Base-by-base conservation (phyloP, 1,140 invertebrate species). In the Apocrypta bakeri region DNA sequence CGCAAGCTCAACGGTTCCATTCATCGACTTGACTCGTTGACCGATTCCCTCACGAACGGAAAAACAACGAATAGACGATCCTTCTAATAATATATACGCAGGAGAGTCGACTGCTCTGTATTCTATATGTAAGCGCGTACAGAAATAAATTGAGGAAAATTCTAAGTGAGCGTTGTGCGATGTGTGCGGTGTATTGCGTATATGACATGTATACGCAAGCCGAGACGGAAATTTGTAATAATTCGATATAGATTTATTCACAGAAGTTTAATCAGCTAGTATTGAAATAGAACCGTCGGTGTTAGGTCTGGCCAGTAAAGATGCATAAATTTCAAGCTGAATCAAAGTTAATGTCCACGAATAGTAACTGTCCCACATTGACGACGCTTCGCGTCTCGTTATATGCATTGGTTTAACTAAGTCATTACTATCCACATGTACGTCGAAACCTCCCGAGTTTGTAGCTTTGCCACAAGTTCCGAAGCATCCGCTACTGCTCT, bases 71-170 rank as follows among this genome's bases (percentile, higher is more conserved):
- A 75, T 64, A 64, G 31, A 17, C 33, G 61, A 7, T 3, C 2
- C 21, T 25, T 79, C 77, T 79, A 79, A 79, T 79, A 79, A 79
- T 79, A 79, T 69, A 79, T 25, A 12, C 7, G 14, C 48, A 27
- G 12, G 7, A 8, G 48, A 61, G 9, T 29, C 42, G 25, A 29
- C 72, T 29, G 25, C 17, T 27, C 1, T 48, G 17, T 29, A 11
- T 12, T 7, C 11, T 24, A n/a, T n/a, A n/a, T 64, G 4, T 24
- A 25, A 24, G 24, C 63, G 24, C 4, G 7, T 56, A 69, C 40
- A 69, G 64, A 79, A 79, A 79, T 79, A 79, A 79, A 69, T 64
- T 11, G 21, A 4, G 48, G 48, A 56, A 56, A 21, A 56, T 21
- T 21, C 48, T n/a, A n/a, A 21, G 17, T 56, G 48, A 6, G 48